Percentiles rank a stretch among this genome's conserved stretches.
phyloP scores from a whole-genome alignment of 2,113 vertebrate species.

The Girardinichthys multiradiatus region DNA sequence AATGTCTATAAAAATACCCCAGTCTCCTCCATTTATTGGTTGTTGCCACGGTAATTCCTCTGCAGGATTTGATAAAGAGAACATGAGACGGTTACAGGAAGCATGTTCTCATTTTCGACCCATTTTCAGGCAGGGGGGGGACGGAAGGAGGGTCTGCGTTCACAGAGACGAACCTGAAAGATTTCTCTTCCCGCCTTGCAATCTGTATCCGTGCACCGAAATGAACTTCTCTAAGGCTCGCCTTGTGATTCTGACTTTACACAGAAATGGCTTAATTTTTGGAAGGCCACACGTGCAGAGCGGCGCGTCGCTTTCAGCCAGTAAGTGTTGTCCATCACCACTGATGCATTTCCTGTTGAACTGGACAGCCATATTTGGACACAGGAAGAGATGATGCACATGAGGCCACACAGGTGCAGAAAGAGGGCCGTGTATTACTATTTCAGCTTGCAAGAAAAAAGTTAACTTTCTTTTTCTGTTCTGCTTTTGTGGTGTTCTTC shows the following conservation, averaged over 20 bases:
- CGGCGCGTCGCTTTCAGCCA: no score
- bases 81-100: conserved; percentile 48
- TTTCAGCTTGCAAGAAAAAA: conserved; percentile 22
- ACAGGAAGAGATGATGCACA: conserved; percentile 24
- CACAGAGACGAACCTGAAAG: background rate
- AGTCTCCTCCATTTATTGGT: background rate
- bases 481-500: conserved; percentile 2
- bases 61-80: background rate
- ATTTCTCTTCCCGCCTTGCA: background rate
- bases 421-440: conserved; percentile 32
- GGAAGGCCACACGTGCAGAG: background rate
- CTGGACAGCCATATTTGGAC: conserved; percentile 51
- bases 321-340: background rate
- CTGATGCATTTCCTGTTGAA: conserved; percentile 28
- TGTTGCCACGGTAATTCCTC: background rate
- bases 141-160: background rate
- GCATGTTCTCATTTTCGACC: conserved; percentile 14
- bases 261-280: no score
- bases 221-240: background rate
- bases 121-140: background rate
- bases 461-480: conserved; percentile 45
- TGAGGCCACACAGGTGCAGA: conserved; percentile 13
- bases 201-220: background rate
- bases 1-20: background rate
- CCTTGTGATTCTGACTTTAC: no score